These are phyloP conservation scores for Nicator chloris DNA, from an alignment of 2,113 vertebrate genomes.

Conservation along the genomic window DNA sequence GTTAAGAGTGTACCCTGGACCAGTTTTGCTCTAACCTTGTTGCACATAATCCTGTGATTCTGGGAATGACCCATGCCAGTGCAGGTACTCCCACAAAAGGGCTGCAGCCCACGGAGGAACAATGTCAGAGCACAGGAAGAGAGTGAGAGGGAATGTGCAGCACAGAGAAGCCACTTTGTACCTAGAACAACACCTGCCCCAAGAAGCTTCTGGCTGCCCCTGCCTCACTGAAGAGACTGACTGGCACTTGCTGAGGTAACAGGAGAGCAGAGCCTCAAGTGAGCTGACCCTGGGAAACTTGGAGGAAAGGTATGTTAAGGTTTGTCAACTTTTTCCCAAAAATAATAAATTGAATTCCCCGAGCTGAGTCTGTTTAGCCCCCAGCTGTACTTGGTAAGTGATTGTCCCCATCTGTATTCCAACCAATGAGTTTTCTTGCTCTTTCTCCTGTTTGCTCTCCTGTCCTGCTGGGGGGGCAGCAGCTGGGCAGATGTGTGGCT, in stretches of 20 bases:
- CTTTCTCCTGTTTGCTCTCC: background rate
- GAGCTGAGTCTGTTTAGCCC: background rate
- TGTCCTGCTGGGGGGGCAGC: background rate
- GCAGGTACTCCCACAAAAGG: background rate
- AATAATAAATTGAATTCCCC: background rate
- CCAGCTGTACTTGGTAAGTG: background rate
- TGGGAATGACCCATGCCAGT: background rate
- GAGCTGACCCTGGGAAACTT: background rate
- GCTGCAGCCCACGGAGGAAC: background rate
- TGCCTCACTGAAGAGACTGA: background rate
- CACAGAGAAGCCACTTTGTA: background rate
- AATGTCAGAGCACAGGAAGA: background rate
- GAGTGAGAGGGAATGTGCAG: background rate
- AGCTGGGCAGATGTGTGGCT: background rate
- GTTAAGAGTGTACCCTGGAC: background rate
- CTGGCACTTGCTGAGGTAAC: background rate
- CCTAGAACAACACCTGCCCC: background rate
- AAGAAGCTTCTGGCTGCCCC: too few relatives aligned
- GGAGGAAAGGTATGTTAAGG: background rate
- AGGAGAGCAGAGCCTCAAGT: background rate
- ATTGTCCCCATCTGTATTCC: rapidly evolving
- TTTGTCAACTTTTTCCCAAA: background rate
- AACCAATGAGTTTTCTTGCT: background rate
- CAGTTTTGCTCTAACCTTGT: background rate
- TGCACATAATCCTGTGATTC: background rate